Conservation (phyloP, 2,888 invertebrate genomes). For the Nomada fucata region DNA sequence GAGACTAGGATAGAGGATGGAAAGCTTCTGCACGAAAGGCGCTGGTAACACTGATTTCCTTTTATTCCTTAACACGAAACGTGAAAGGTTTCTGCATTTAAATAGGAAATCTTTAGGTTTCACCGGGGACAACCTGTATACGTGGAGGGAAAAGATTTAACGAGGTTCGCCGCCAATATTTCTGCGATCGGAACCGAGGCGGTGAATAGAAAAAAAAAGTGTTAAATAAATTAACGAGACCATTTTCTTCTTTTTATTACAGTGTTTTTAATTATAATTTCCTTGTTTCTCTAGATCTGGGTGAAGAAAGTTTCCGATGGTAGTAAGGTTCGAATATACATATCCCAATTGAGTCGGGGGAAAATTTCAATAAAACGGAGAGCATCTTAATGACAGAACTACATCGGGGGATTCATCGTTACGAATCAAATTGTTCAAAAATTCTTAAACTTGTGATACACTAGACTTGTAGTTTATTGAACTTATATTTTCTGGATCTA, state of each 20-base stretch:
- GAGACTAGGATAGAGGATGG: slow-evolving; percentile 98
- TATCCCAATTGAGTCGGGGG: slow-evolving; percentile 93
- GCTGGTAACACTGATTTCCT: slow-evolving; percentile 87
- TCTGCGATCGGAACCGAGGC: slow-evolving; percentile 96
- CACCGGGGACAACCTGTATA: slow-evolving; percentile 97
- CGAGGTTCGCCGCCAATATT: slow-evolving; percentile 94
- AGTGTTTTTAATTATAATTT: slow-evolving; percentile 31
- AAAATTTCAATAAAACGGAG: slow-evolving; percentile 95
- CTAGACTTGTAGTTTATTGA: slow-evolving; percentile 49
- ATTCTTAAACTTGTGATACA: slow-evolving; percentile 60
- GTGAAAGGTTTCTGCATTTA: not conserved
- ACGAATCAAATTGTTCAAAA: slow-evolving; percentile 28
- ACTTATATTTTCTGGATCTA: slow-evolving; percentile 69
- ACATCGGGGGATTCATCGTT: not conserved
- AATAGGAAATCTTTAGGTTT: slow-evolving; percentile 85
- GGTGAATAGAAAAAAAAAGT: slow-evolving; percentile 85
- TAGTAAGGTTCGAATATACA: slow-evolving; percentile 92
- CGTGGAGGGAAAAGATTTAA: slow-evolving; percentile 94
- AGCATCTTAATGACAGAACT: slow-evolving; percentile 86
- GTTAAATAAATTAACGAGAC: slow-evolving; percentile 6
- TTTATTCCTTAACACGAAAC: not conserved
- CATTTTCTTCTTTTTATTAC: slow-evolving; percentile 2
- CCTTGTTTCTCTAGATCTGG: slow-evolving; percentile 90
- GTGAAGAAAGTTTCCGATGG: slow-evolving; percentile 93
- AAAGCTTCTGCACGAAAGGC: slow-evolving; percentile 95